These are phyloP conservation scores for Myotis myotis DNA, from an alignment of 2,797 vertebrate species.

Conservation along the genomic window DNA sequence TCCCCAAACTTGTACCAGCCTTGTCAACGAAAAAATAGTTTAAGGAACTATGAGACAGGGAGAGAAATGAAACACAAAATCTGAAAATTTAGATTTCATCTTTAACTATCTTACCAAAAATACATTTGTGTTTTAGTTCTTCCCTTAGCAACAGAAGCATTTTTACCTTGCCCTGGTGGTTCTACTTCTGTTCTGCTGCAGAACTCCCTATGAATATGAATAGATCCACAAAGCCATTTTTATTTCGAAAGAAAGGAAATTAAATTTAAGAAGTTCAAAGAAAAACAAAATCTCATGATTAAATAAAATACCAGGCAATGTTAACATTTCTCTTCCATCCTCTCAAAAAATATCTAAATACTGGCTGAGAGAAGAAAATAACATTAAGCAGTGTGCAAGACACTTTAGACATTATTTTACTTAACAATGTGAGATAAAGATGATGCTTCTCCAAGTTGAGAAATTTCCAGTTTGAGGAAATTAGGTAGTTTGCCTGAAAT, in stretches of 20 bases:
- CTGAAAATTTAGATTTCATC: neutral
- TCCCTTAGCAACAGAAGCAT: neutral
- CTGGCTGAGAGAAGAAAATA: neutral
- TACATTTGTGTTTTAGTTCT: neutral
- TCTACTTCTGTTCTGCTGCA: neutral
- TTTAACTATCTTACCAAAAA: neutral
- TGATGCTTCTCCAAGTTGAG: neutral
- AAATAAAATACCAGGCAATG: neutral
- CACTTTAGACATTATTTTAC: neutral
- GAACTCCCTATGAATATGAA: neutral
- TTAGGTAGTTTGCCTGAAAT: neutral
- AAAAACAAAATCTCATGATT: constrained; percentile 12
- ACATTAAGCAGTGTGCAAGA: neutral
- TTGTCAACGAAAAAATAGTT: neutral
- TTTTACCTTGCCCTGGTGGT: neutral
- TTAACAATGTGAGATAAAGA: neutral
- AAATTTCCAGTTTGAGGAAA: neutral
- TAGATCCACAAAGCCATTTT: neutral
- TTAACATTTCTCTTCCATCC: neutral
- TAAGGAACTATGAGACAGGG: neutral
- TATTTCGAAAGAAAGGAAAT: constrained; percentile 17
- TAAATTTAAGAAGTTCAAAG: constrained; percentile 41
- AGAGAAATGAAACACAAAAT: neutral
- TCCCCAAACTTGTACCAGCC: neutral
- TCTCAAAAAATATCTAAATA: neutral